A percentile compares a stretch with the other conserved stretches of the same genome.
phyloP scores from a whole-genome alignment of 2,797 vertebrate species.

The Peromyscus nudipes region DNA sequence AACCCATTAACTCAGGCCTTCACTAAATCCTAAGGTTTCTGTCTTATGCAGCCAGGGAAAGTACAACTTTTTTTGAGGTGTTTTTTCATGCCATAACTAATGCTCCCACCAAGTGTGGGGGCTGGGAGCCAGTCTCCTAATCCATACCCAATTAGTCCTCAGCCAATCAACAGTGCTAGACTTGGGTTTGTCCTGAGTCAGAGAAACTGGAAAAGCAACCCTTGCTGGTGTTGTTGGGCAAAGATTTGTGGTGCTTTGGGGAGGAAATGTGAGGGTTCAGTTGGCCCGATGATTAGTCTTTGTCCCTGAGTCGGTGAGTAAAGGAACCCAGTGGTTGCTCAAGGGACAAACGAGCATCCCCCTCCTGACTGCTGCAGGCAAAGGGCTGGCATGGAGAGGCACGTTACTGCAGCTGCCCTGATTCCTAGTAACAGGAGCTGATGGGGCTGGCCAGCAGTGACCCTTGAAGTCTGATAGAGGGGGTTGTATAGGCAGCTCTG shows the following conservation, averaged over 20 bases:
- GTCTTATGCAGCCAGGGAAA: slow-evolving; percentile 28
- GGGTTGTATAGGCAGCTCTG: neutral
- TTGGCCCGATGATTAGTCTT: slow-evolving; percentile 52
- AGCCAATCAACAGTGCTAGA: neutral
- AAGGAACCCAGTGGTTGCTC: slow-evolving; percentile 58
- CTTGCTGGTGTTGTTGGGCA: slow-evolving; percentile 61
- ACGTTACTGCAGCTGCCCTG: neutral
- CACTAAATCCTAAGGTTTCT: neutral
- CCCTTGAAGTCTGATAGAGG: neutral
- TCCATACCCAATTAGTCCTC: slow-evolving; percentile 16
- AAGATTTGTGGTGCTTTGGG: slow-evolving; percentile 59
- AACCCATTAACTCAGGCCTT: neutral
- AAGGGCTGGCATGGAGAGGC: slow-evolving; percentile 36
- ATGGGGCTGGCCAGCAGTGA: too few relatives aligned
- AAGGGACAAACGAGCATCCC: neutral
- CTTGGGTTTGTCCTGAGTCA: slow-evolving; percentile 31
- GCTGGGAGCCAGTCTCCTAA: neutral
- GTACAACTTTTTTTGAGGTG: slow-evolving; percentile 8
- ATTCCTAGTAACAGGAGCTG: neutral
- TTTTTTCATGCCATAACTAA: slow-evolving; percentile 38
- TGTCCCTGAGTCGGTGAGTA: slow-evolving; percentile 65
- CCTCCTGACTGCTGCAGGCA: slow-evolving; percentile 18
- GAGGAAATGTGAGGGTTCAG: slow-evolving; percentile 64
- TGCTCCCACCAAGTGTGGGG: slow-evolving; percentile 30
- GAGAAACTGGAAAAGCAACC: neutral